Conservation (phyloP, 2,113 vertebrate genomes). For the Phaethon lepturus region DNA sequence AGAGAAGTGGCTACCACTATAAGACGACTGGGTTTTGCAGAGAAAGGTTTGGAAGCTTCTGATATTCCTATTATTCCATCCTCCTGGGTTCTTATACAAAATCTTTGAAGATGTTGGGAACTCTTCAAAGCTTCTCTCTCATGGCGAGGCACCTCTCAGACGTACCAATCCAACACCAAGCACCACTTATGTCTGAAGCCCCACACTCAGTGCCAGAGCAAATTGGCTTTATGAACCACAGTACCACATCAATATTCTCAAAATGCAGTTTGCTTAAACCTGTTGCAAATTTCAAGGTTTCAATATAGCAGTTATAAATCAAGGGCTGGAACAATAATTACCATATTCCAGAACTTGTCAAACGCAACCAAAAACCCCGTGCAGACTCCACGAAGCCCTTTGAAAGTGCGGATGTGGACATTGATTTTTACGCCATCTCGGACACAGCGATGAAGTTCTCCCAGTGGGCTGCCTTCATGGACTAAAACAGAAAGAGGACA, state of each 20-base stretch:
- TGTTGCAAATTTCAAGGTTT: neutral
- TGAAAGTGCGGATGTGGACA: constrained; percentile 96
- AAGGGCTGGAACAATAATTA: constrained; percentile 60
- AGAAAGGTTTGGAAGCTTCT: neutral
- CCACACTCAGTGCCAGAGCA: neutral
- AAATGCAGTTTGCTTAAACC: neutral
- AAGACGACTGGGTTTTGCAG: neutral
- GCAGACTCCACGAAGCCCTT: constrained; percentile 94
- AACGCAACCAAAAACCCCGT: constrained; percentile 95
- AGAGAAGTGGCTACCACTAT: neutral
- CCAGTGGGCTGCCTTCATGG: constrained; percentile 91
- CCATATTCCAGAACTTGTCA: constrained; percentile 99
- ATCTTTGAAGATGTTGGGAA: neutral
- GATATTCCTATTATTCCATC: neutral
- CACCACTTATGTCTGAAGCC: neutral
- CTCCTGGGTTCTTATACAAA: neutral
- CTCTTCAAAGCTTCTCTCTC: neutral
- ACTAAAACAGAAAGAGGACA: constrained; percentile 76
- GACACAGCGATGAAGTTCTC: constrained; percentile 91
- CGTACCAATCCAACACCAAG: neutral
- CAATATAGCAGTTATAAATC: neutral
- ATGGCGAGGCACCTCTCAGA: neutral
- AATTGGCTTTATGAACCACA: neutral
- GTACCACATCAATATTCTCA: neutral
- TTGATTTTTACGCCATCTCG: constrained; percentile 88